phyloP scores from a whole-genome alignment of 92 coral and sea anemone genomes.

The Palythoa heliodiscus region DNA sequence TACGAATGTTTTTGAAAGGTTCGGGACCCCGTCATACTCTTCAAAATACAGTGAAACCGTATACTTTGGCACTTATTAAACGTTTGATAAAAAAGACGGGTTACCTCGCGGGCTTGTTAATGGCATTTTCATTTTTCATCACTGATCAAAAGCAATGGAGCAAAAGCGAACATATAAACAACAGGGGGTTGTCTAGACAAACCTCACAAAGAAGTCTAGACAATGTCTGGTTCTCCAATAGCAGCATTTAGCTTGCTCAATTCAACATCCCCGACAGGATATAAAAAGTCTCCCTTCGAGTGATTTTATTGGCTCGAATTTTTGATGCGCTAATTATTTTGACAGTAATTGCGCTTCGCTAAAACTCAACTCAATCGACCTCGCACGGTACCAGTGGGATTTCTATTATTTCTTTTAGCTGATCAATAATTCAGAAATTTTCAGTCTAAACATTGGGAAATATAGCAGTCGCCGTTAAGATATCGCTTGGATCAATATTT shows the following conservation, averaged over 20 bases:
- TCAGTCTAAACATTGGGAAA: not conserved
- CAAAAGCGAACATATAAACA: slow-evolving; percentile 58
- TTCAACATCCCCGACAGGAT: slow-evolving; percentile 53
- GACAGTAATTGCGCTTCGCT: slow-evolving; percentile 59
- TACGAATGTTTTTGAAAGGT: slow-evolving; percentile 30
- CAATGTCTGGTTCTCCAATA: slow-evolving; percentile 59
- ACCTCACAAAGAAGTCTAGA: slow-evolving; percentile 77
- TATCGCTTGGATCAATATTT: not conserved
- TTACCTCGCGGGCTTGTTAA: slow-evolving; percentile 31
- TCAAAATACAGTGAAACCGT: not conserved
- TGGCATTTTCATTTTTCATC: slow-evolving; percentile 44
- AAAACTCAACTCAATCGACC: slow-evolving; percentile 64
- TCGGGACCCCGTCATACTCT: not conserved
- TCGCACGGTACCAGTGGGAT: slow-evolving; percentile 66
- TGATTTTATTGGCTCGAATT: slow-evolving; percentile 64
- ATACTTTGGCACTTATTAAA: not conserved
- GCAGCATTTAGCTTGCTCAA: slow-evolving; percentile 78
- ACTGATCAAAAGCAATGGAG: slow-evolving; percentile 56
- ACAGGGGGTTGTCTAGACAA: slow-evolving; percentile 64
- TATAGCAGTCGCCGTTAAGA: not conserved
- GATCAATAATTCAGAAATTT: slow-evolving; percentile 58
- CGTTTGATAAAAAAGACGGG: slow-evolving; percentile 19
- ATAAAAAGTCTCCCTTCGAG: not conserved
- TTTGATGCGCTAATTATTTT: slow-evolving; percentile 72
- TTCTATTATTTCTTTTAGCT: slow-evolving; percentile 46